Conservation (phyloP, 2,113 vertebrate species). For the Mungos mungo region DNA sequence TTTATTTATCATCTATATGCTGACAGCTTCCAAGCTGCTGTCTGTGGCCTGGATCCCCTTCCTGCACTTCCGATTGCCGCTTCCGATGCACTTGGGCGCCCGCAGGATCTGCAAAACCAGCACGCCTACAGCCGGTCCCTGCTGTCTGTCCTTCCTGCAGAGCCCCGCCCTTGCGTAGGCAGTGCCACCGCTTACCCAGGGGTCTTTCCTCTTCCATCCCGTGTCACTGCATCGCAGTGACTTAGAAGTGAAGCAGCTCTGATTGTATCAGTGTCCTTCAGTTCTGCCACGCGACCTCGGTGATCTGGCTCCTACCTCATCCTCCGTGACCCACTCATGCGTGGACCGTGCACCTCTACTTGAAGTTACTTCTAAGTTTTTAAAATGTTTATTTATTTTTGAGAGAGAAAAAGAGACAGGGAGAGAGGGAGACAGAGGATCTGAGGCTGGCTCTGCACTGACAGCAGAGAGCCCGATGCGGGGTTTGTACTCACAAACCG, state of each 20-base stretch:
- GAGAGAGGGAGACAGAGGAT: too few relatives aligned
- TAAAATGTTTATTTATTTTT: too few relatives aligned
- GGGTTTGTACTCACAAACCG: too few relatives aligned
- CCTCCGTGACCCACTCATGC: background rate
- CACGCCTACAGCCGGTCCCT: background rate
- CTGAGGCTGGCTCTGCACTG: too few relatives aligned
- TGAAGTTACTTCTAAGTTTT: background rate
- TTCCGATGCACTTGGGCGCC: background rate
- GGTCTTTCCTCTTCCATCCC: background rate
- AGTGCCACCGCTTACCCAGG: accelerated
- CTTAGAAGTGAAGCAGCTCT: background rate
- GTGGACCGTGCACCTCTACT: background rate
- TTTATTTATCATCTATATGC: background rate
- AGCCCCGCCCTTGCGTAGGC: background rate
- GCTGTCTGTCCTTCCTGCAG: background rate
- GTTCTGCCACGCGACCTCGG: background rate
- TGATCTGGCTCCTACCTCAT: background rate
- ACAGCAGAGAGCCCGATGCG: too few relatives aligned
- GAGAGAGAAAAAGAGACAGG: too few relatives aligned
- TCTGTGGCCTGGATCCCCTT: background rate
- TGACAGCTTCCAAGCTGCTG: background rate
- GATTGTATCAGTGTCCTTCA: background rate
- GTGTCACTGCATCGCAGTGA: background rate
- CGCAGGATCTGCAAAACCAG: background rate
- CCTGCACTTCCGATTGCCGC: background rate